Base-by-base conservation (phyloP, 1,140 invertebrate species). In the Brachystomella parvula region DNA sequence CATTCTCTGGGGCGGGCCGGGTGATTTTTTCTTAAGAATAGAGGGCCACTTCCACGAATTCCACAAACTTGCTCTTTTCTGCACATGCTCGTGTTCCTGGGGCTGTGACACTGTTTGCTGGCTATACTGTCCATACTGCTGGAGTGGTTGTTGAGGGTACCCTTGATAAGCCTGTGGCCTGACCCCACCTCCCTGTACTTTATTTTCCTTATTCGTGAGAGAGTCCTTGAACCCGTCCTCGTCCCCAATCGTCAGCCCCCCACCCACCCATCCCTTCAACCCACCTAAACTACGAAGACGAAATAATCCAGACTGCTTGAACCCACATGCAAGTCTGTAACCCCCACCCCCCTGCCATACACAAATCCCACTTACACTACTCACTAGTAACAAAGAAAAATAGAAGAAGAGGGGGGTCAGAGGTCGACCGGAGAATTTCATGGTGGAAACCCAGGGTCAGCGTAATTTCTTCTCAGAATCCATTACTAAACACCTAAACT, bases 291-390 rank as follows among this genome's bases (percentile, higher is more conserved):
- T 91, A 81, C 90, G 81, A 72, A 92, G 86, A 75, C 90, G 85
- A 83, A 92, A 91, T 66, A 92, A 83, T 74, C 88, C 87, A 71
- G 88, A 89, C 79, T 92, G 91, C 83, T 89, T 90, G 84, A 92
- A 91, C 76, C 87, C 89, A 79, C 90, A 92, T 82, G 90, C 89
- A 77, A 92, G 82, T 74, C 83, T 86, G 81, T 91, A 90, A 88
- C 64, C 89, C 76, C 89, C 90, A 79, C 91, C 89, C 73, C 89
- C 90, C 78, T 89, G 86, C 78, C 90, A 84, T 67, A 91, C 89
- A 79, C 89, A 92, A 73, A 88, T 86, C 74, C 85, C 47, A 49
- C 44, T 39, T 31, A 67, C 60, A 49, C 47, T 57, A 1, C 31
- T 19, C 28, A 15, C 44, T 3, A 64, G 32, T 44, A 44, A 59